Conservation (phyloP, 2,888 invertebrate species). For the Gasteruption jaculator region DNA sequence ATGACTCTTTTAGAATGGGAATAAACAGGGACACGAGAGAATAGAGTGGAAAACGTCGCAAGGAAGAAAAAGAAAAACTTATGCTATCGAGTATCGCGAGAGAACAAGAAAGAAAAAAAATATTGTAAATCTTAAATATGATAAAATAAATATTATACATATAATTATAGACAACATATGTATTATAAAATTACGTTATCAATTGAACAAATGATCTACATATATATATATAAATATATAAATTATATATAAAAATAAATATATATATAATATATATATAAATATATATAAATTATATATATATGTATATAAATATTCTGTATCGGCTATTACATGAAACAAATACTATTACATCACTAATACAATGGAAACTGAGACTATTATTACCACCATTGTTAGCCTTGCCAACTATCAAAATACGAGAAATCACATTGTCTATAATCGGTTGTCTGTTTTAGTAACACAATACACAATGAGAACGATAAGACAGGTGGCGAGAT, state of each 20-base stretch:
- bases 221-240: constrained; percentile 29
- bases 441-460: constrained; percentile 40
- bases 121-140: constrained; percentile 38
- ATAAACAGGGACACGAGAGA: constrained; percentile 6
- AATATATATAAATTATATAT: constrained; percentile 21
- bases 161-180: constrained; percentile 21
- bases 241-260: constrained; percentile 34
- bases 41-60: constrained; percentile 10
- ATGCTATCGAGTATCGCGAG: constrained; percentile 40
- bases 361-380: no score
- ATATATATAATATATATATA: constrained; percentile 34
- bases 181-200: constrained; percentile 21
- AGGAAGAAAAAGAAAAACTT: constrained; percentile 26
- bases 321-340: constrained; percentile 30
- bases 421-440: constrained; percentile 42
- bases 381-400: constrained; percentile 33
- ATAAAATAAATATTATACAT: constrained; percentile 25
- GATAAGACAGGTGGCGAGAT: constrained; percentile 18
- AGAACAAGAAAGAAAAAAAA: no score
- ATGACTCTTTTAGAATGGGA: constrained; percentile 8
- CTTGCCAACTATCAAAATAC: constrained; percentile 25
- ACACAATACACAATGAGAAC: no score
- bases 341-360: constrained; percentile 30
- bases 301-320: constrained; percentile 32
- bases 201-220: no score